These are phyloP conservation scores for Gadus macrocephalus DNA, from an alignment of 2,113 vertebrate species.

Conservation along the genomic window DNA sequence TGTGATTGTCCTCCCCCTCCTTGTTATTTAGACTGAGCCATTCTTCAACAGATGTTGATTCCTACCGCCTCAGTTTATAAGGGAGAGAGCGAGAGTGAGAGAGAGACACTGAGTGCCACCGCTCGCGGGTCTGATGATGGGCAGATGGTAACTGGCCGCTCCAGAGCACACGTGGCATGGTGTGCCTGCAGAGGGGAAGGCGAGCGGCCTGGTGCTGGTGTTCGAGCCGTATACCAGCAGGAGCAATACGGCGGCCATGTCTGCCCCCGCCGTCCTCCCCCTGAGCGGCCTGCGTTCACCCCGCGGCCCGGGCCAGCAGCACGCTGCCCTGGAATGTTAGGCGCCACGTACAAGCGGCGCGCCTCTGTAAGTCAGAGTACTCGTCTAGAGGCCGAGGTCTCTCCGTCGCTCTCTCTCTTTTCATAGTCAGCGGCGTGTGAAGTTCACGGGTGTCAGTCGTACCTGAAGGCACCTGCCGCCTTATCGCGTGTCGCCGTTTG, in stretches of 20 bases:
- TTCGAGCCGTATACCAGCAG: background rate
- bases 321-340: constrained; percentile 45
- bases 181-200: constrained; percentile 23
- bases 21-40: constrained; percentile 46
- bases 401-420: constrained; percentile 47
- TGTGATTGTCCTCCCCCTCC: constrained; percentile 26
- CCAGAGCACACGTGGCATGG: constrained; percentile 58
- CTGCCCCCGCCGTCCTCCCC: constrained; percentile 8
- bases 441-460: constrained; percentile 25
- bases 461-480: no score
- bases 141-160: constrained; percentile 62
- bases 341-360: constrained; percentile 39
- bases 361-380: constrained; percentile 10
- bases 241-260: constrained; percentile 22
- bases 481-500: no score
- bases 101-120: constrained; percentile 44
- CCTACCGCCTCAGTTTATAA: constrained; percentile 56
- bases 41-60: constrained; percentile 60
- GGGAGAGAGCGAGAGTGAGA: constrained; percentile 26
- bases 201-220: no score
- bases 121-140: constrained; percentile 44
- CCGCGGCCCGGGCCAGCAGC: constrained; percentile 24
- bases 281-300: constrained; percentile 33
- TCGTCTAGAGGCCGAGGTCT: constrained; percentile 23
- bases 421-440: constrained; percentile 51